A percentile compares a stretch with the other conserved stretches of the same genome.
Evolutionary conservation across 2,888 invertebrate species (phyloP).

Genomic region (Apotomis capreana): DNA sequence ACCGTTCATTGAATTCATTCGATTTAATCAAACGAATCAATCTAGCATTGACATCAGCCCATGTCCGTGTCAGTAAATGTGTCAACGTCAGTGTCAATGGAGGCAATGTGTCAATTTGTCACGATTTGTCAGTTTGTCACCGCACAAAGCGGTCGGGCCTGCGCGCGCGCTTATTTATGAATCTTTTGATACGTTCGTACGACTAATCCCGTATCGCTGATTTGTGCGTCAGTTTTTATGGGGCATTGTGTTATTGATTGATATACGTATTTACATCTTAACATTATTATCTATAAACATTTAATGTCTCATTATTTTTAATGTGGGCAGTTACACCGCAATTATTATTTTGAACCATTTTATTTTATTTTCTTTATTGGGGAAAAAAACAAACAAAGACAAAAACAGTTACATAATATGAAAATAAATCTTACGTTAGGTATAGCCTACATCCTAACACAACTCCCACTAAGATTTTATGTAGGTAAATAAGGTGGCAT

Average conservation of each 20-base stretch:
- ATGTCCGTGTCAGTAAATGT: constrained; percentile 30
- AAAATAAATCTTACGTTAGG: too few relatives aligned
- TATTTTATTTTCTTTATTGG: too few relatives aligned
- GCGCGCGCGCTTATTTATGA: constrained; percentile 62
- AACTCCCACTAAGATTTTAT: too few relatives aligned
- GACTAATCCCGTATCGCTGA: constrained; percentile 34
- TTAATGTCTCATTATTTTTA: too few relatives aligned
- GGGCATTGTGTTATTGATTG: constrained; percentile 9
- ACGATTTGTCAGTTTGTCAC: constrained; percentile 51
- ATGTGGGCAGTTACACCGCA: too few relatives aligned
- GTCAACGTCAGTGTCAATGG: constrained; percentile 22
- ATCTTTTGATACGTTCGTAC: constrained; percentile 46
- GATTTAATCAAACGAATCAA: constrained; percentile 13
- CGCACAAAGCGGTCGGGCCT: constrained; percentile 48
- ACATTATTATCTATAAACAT: too few relatives aligned
- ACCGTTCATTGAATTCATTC: not conserved
- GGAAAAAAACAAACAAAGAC: too few relatives aligned
- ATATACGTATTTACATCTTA: not conserved
- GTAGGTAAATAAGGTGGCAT: too few relatives aligned
- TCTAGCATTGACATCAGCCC: constrained; percentile 11
- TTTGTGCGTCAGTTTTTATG: constrained; percentile 29
- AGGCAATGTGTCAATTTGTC: constrained; percentile 57
- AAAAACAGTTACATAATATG: too few relatives aligned
- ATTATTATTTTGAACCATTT: too few relatives aligned
- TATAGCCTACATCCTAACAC: too few relatives aligned